These are phyloP conservation scores for Dreissena polymorpha DNA, from an alignment of 1,140 invertebrate genomes.

Conservation along the genomic window DNA sequence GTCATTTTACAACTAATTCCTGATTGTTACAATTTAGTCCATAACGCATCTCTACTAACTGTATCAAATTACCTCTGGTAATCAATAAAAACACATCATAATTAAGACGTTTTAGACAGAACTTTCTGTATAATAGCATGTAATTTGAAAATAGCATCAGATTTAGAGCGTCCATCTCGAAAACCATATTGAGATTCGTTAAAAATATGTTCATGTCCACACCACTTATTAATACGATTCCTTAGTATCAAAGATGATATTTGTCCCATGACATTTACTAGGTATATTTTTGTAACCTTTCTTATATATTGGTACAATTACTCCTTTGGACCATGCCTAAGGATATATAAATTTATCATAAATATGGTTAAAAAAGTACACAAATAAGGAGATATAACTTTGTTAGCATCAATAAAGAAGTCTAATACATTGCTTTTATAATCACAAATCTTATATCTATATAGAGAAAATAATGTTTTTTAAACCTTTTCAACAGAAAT, in stretches of 20 bases:
- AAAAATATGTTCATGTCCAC: slow-evolving; percentile 28
- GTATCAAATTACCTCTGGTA: too few relatives aligned
- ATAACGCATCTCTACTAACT: background rate
- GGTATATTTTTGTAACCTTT: slow-evolving; percentile 34
- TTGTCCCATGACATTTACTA: slow-evolving; percentile 18
- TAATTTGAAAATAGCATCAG: slow-evolving; percentile 46
- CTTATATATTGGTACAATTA: slow-evolving; percentile 24
- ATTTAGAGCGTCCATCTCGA: slow-evolving; percentile 28
- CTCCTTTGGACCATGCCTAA: slow-evolving; percentile 18
- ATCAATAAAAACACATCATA: background rate
- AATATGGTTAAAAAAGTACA: slow-evolving; percentile 24
- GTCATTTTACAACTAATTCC: slow-evolving; percentile 6
- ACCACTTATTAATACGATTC: slow-evolving; percentile 30
- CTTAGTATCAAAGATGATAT: slow-evolving; percentile 33
- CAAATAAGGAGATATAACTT: slow-evolving; percentile 21
- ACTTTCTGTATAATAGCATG: slow-evolving; percentile 43
- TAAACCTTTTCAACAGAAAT: slow-evolving; percentile 21
- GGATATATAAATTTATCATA: slow-evolving; percentile 31
- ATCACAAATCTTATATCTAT: too few relatives aligned
- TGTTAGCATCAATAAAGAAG: slow-evolving; percentile 38
- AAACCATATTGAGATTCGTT: slow-evolving; percentile 27
- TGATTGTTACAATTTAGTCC: slow-evolving; percentile 1
- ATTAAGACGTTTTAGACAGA: slow-evolving; percentile 24
- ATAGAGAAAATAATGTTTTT: slow-evolving; percentile 15
- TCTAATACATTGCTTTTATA: too few relatives aligned